Evolutionary conservation across 2,888 invertebrate genomes (phyloP), one percentile per base, ranked within the genome.

Genomic region (Oscheius myriophilus): DNA sequence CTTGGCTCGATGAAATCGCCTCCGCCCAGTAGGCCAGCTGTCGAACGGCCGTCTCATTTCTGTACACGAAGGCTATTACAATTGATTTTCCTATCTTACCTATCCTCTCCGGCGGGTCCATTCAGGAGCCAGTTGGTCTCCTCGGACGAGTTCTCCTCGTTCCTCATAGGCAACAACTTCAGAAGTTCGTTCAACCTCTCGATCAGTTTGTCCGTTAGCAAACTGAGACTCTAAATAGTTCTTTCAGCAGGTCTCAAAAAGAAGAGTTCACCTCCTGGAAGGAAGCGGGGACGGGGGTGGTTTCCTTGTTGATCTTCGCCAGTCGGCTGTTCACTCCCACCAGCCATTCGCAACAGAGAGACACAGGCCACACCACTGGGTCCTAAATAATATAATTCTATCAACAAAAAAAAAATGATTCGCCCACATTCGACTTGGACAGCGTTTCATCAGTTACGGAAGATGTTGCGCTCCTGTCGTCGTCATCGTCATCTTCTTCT

Each of bases 121-220:
- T 63, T 51, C n/a, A 68, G 46, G 12, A 68, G 41, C 68, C 68
- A 68, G 26, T 49, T 33, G 18, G 55, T 42, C 41, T 68, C 63
- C 55, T 63, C 68, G 1, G 18, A 23, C 9, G 46, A 55, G 25
- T 16, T 26, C 9, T 63, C 68, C 7, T 63, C 68, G 26, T 23
- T 46, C 54, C 41, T 55, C 18, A 67, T 23, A 26, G 33, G 45
- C 33, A 67, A n/a, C 16, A 42, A 2, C n/a, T 18, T 52, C 1
- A 55, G 18, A 14, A 68, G 26, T 12, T 63, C 51, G 33, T 68
- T 68, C 43, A 68, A 41, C n/a, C 55, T 39, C 11, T 55, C 63
- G 14, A 63, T 63, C 26, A 67, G 23, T 14, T 45, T 49, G 43
- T 61, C 61, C n/a, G 41, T 45, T 11, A 67, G 45, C 9, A 16